These are phyloP conservation scores for Sterrhoptilus dennistouni DNA, from an alignment of 2,113 vertebrate species.

Conservation along the genomic window DNA sequence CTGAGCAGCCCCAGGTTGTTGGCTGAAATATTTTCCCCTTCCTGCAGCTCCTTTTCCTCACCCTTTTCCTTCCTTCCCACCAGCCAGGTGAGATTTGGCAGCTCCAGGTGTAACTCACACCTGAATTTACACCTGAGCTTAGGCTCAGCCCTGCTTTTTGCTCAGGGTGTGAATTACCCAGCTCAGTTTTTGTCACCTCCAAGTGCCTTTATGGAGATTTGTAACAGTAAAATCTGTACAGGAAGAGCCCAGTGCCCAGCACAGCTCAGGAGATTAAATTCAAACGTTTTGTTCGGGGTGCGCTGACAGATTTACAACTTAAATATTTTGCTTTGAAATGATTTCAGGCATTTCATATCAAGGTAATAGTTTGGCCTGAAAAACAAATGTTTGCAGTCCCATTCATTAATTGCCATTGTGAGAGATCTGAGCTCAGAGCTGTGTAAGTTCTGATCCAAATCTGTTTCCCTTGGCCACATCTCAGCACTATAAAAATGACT, in stretches of 20 bases:
- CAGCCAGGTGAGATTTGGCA: neutral
- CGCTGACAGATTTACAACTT: slow-evolving; percentile 27
- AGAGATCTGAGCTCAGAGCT: neutral
- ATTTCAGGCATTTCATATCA: neutral
- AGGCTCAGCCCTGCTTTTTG: neutral
- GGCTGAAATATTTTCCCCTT: neutral
- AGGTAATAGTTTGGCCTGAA: neutral
- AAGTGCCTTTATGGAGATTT: neutral
- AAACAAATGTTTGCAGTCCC: slow-evolving; percentile 41
- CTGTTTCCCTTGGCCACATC: slow-evolving; percentile 13
- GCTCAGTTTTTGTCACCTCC: neutral
- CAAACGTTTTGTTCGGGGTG: neutral
- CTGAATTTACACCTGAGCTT: neutral
- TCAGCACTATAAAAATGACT: neutral
- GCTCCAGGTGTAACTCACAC: neutral
- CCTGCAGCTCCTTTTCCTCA: neutral
- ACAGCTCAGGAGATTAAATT: neutral
- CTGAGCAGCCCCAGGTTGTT: fast-evolving
- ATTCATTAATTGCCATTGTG: neutral
- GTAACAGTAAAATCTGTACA: neutral
- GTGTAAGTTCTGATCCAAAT: neutral
- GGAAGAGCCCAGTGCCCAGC: neutral
- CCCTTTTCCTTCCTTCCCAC: neutral
- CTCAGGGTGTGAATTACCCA: neutral
- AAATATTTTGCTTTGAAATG: neutral